A percentile compares a stretch with the other conserved stretches of the same genome.
These are phyloP conservation scores for Dendrocincla fuliginosa DNA, from an alignment of 2,797 vertebrate genomes.

Conservation along the genomic window DNA sequence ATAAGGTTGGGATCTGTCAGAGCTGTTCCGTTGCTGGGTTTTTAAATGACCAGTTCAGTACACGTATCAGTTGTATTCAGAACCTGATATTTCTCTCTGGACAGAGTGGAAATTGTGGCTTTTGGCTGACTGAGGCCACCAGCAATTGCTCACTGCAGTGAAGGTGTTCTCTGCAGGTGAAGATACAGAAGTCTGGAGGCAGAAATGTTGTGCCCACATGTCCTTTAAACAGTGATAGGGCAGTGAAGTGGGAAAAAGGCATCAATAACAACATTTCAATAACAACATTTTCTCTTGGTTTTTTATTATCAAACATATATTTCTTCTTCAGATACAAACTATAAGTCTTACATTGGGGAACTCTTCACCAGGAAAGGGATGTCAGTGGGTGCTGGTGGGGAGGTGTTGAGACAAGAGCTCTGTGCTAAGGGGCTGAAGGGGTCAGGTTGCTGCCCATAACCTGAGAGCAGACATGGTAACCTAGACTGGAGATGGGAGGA, in stretches of 20 bases:
- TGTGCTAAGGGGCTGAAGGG: neutral
- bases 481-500: neutral
- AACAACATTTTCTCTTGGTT: neutral
- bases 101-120: neutral
- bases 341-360: neutral
- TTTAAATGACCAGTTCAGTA: neutral
- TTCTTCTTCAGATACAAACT: neutral
- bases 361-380: neutral
- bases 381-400: neutral
- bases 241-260: neutral
- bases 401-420: neutral
- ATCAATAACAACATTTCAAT: neutral
- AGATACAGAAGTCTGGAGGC: neutral
- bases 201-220: neutral
- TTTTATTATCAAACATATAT: neutral
- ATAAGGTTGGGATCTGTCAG: constrained; percentile 35
- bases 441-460: neutral
- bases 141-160: neutral
- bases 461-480: neutral
- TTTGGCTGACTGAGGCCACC: neutral
- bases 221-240: neutral
- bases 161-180: neutral
- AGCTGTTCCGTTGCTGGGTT: neutral
- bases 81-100: neutral
- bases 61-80: neutral